A percentile compares a stretch with the other conserved stretches of the same genome.
These are phyloP conservation scores for Nomada ferruginata DNA, from an alignment of 2,888 invertebrate genomes.

Conservation along the genomic window DNA sequence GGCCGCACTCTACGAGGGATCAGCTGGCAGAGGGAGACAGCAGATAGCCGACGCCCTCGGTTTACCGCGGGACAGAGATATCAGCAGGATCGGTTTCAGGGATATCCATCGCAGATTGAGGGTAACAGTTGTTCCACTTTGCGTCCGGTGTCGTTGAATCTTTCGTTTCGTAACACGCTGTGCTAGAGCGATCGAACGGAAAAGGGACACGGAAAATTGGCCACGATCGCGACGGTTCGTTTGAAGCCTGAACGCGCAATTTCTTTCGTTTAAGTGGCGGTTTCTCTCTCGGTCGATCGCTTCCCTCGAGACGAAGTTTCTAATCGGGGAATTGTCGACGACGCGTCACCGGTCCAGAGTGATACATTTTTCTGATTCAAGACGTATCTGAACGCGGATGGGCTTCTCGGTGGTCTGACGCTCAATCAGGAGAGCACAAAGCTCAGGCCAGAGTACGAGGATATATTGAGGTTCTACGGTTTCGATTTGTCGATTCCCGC, in stretches of 20 bases:
- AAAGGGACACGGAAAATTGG: conserved; percentile 20
- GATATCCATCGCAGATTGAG: conserved; percentile 93
- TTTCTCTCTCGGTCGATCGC: conserved; percentile 46
- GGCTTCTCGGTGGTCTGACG: conserved; percentile 92
- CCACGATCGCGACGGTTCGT: conserved; percentile 7
- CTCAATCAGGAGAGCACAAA: conserved; percentile 92
- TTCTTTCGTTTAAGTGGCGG: conserved; percentile 33
- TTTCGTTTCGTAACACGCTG: background rate
- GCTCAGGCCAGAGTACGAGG: conserved; percentile 90
- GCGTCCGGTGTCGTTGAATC: background rate
- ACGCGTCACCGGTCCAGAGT: background rate
- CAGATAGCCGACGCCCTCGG: conserved; percentile 90
- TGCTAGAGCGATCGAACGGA: background rate
- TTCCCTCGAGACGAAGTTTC: conserved; percentile 11
- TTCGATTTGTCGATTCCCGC: conserved; percentile 87
- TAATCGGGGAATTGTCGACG: background rate
- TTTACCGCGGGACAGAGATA: conserved; percentile 90
- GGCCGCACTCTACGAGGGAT: conserved; percentile 92
- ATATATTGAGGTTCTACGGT: conserved; percentile 91
- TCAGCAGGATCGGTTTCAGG: conserved; percentile 91
- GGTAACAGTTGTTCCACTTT: conserved; percentile 85
- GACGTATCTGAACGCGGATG: conserved; percentile 94
- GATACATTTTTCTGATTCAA: conserved; percentile 77
- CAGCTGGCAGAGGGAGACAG: conserved; percentile 89
- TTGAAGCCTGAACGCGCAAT: conserved; percentile 40